Conservation (phyloP, 2,797 vertebrate species). For the Leptatherina wallacei region DNA sequence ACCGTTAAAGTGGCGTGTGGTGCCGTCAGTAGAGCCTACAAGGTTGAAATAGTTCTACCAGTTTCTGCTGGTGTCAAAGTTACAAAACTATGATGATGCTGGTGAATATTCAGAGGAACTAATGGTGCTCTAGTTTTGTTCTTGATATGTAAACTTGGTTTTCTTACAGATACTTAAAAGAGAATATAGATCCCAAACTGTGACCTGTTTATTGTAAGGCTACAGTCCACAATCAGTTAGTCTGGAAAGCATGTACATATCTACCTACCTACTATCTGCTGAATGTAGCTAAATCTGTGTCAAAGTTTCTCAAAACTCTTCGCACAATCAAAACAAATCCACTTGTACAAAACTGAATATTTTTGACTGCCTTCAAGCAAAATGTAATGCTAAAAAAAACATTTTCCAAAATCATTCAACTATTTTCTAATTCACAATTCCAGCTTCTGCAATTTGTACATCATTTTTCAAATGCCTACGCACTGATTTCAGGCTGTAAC, state of each 20-base stretch:
- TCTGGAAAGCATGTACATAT: neutral
- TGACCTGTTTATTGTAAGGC: neutral
- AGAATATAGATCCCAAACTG: neutral
- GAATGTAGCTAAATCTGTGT: no score
- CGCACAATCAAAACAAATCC: no score
- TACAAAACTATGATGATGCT: neutral
- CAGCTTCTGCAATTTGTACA: neutral
- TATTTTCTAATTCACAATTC: neutral
- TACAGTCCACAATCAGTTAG: neutral
- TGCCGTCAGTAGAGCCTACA: constrained; percentile 5
- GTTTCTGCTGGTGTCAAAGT: neutral
- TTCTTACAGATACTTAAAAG: neutral
- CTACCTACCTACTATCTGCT: neutral
- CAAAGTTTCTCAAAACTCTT: no score
- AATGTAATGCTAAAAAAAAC: neutral
- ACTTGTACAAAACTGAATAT: no score
- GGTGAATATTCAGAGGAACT: neutral
- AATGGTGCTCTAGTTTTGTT: neutral
- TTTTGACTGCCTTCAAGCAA: neutral
- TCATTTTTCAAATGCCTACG: no score
- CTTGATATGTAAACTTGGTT: neutral
- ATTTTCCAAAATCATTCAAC: neutral
- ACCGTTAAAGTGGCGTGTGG: constrained; percentile 23
- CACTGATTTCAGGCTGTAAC: no score
- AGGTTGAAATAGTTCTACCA: constrained; percentile 3